phyloP scores from a whole-genome alignment of 2,113 vertebrate species.

The Hypanus sabinus region DNA sequence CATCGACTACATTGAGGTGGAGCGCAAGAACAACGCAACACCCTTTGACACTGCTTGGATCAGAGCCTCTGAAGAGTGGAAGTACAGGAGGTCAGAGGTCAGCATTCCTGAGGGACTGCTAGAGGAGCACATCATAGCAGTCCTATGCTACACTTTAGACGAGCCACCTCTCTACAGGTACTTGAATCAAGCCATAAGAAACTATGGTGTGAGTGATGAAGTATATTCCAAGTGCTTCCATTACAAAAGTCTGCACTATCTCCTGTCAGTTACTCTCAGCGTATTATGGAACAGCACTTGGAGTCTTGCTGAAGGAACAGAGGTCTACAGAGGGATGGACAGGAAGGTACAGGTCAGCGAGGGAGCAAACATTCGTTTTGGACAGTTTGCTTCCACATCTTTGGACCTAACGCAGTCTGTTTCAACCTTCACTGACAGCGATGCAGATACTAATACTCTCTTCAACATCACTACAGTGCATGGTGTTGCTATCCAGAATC shows the following conservation, averaged over 20 bases:
- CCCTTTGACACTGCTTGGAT: background rate
- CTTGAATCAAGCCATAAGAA: slow-evolving; percentile 13
- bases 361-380: background rate
- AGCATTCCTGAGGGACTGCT: background rate
- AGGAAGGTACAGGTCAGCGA: background rate
- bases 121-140: slow-evolving; percentile 7
- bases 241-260: slow-evolving; percentile 21
- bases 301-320: background rate
- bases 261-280: background rate
- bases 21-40: background rate
- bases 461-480: slow-evolving; percentile 12
- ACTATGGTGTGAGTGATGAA: background rate
- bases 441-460: background rate
- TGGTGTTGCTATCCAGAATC: background rate
- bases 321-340: slow-evolving; percentile 1
- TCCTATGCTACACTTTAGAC: slow-evolving; percentile 19
- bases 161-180: background rate
- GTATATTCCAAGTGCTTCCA: slow-evolving; percentile 10
- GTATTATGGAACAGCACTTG: background rate
- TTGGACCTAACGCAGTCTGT: background rate
- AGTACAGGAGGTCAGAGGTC: background rate
- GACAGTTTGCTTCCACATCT: background rate
- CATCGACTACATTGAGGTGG: background rate
- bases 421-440: background rate
- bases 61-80: background rate